Percentiles rank a stretch among this genome's conserved stretches.
These are phyloP conservation scores for Pachyrhynchus sulphureomaculatus DNA, from an alignment of 1,140 invertebrate species.

Conservation along the genomic window DNA sequence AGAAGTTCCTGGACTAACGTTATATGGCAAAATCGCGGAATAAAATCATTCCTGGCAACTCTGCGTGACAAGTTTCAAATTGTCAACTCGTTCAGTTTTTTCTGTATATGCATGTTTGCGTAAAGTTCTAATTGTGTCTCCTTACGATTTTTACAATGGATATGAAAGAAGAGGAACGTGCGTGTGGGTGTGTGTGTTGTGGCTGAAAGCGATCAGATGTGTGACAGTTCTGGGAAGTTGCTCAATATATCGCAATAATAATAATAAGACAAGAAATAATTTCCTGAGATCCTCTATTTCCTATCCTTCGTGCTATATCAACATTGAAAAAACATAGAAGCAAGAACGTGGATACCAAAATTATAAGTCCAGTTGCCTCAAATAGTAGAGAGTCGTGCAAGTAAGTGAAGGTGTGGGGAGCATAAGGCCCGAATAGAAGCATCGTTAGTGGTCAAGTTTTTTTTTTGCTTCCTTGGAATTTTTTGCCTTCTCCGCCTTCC, in stretches of 20 bases:
- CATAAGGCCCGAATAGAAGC: neutral
- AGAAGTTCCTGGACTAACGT: too few relatives aligned
- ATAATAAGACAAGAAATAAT: conserved; percentile 14
- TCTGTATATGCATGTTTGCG: too few relatives aligned
- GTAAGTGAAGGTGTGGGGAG: conserved; percentile 22
- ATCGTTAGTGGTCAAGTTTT: conserved; percentile 2
- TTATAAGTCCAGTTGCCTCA: conserved; percentile 31
- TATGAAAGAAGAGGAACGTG: too few relatives aligned
- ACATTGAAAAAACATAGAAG: neutral
- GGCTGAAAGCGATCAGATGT: too few relatives aligned
- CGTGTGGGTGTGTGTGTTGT: too few relatives aligned
- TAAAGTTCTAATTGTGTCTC: too few relatives aligned
- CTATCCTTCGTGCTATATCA: conserved; percentile 18
- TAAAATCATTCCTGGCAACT: too few relatives aligned
- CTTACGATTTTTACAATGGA: too few relatives aligned
- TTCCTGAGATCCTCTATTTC: conserved; percentile 9
- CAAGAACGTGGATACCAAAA: conserved; percentile 21
- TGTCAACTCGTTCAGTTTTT: too few relatives aligned
- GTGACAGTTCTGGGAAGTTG: too few relatives aligned
- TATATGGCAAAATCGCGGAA: too few relatives aligned
- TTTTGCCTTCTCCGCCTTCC: conserved; percentile 9
- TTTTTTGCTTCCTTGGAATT: neutral
- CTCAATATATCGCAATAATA: neutral
- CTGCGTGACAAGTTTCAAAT: too few relatives aligned
- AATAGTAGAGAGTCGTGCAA: conserved; percentile 23